A percentile compares a stretch with the other conserved stretches of the same genome.
Evolutionary conservation across 1,140 invertebrate genomes (phyloP).

Genomic region (Neodiprion fabricii): DNA sequence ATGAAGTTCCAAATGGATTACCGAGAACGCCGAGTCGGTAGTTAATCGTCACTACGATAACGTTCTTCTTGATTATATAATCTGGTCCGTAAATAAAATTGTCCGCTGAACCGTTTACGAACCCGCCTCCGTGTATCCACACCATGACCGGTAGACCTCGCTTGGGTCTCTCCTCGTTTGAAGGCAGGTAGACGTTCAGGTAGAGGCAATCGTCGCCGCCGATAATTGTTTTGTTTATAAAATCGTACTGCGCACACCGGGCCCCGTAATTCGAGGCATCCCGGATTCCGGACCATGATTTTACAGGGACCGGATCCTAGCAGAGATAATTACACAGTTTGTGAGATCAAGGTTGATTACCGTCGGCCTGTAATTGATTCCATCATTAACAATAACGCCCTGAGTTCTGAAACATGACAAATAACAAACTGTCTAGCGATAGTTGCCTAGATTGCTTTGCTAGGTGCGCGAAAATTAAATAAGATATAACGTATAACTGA

Average conservation of each 20-base stretch:
- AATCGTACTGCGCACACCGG: neutral
- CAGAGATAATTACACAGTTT: neutral
- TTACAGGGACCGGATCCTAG: neutral
- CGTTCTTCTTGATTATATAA: conserved; percentile 60
- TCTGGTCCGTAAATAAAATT: conserved; percentile 54
- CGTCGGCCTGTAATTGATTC: too few relatives aligned
- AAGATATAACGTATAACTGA: too few relatives aligned
- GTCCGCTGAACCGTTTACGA: conserved; percentile 53
- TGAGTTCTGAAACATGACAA: too few relatives aligned
- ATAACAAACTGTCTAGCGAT: too few relatives aligned
- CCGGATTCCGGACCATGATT: conserved; percentile 8
- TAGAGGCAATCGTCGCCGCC: conserved; percentile 10
- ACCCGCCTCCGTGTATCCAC: conserved; percentile 55
- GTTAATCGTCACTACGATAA: conserved; percentile 72
- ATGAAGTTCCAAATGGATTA: conserved; percentile 18
- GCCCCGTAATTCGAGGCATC: neutral
- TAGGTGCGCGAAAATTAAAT: too few relatives aligned
- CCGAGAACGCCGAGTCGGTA: conserved; percentile 73
- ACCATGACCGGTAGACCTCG: conserved; percentile 26
- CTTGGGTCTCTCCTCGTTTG: neutral
- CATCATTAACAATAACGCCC: too few relatives aligned
- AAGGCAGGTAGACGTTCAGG: neutral
- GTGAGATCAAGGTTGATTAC: neutral
- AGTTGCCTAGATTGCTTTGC: too few relatives aligned
- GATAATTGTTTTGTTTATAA: neutral